phyloP scores from a whole-genome alignment of 2,113 vertebrate species.

The Cinclus cinclus region DNA sequence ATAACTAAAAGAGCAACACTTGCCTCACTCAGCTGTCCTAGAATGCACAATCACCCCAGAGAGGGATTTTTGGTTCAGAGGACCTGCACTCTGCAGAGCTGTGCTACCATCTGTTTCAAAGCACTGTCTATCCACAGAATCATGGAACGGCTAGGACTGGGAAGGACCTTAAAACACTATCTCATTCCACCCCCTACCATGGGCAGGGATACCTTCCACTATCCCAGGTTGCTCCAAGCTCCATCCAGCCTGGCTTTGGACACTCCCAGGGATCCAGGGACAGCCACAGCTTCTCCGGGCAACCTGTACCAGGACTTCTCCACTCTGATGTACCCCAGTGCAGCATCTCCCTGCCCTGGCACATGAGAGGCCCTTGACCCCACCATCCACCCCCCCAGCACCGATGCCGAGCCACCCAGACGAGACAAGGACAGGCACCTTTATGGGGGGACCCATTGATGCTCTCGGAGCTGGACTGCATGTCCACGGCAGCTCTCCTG shows the following conservation, averaged over 20 bases:
- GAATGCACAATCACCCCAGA: not conserved
- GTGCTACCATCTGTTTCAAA: rapidly evolving
- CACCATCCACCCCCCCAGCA: not conserved
- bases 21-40: not conserved
- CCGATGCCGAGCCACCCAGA: rapidly evolving
- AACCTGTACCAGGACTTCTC: rapidly evolving
- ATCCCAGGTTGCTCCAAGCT: rapidly evolving
- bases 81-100: not conserved
- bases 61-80: not conserved
- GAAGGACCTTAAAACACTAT: not conserved
- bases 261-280: not conserved
- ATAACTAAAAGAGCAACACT: not conserved
- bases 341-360: not conserved
- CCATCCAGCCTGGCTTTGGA: not conserved
- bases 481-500: slow-evolving; percentile 57
- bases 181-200: rapidly evolving
- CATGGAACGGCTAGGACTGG: not conserved
- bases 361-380: rapidly evolving
- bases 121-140: rapidly evolving
- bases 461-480: slow-evolving; percentile 87
- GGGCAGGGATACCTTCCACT: not conserved
- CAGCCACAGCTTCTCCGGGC: not conserved
- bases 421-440: slow-evolving; percentile 65
- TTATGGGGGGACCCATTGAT: slow-evolving; percentile 80
- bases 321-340: rapidly evolving